These are phyloP conservation scores for Acanthaster planci DNA, from an alignment of 35 echinoderm and acorn worm genomes.

Conservation along the genomic window DNA sequence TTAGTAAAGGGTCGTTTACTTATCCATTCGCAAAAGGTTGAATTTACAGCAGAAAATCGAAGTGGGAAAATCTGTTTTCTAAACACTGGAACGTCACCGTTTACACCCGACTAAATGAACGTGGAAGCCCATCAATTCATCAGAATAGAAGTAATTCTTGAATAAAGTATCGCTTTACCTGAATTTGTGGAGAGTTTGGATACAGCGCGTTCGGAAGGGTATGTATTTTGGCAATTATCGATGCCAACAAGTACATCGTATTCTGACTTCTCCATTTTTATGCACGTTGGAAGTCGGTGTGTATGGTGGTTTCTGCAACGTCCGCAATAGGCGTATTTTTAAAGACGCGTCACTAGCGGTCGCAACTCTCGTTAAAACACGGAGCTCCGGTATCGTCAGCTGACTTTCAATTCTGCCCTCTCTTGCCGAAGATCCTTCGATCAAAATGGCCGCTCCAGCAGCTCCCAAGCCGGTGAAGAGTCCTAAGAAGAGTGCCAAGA, in stretches of 20 bases:
- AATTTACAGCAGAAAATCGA: not conserved
- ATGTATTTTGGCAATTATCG: not conserved
- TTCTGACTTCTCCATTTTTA: slow-evolving; percentile 52
- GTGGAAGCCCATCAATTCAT: not conserved
- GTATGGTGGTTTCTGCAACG: slow-evolving; percentile 49
- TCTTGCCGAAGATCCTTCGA: not conserved
- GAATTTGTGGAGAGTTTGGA: not conserved
- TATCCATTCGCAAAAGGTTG: not conserved
- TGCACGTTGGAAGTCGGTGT: slow-evolving; percentile 35
- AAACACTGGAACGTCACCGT: not conserved
- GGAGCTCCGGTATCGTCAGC: not conserved
- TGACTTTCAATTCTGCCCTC: slow-evolving; percentile 25
- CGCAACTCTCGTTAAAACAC: slow-evolving; percentile 25
- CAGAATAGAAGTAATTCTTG: not conserved
- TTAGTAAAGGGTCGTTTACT: not conserved
- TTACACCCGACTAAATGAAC: not conserved
- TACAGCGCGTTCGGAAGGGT: not conserved
- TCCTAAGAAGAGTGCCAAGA: not conserved
- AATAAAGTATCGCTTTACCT: slow-evolving; percentile 19
- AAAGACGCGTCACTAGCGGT: slow-evolving; percentile 49
- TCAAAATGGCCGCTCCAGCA: slow-evolving; percentile 47
- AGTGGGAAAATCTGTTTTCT: slow-evolving; percentile 6
- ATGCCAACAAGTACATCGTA: slow-evolving; percentile 44
- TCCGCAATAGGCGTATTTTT: slow-evolving; percentile 40
- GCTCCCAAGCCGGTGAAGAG: slow-evolving; percentile 7